Percentiles rank a stretch among this genome's conserved stretches.
Conservation (phyloP, 2,113 vertebrate genomes). For the Callorhinus ursinus region DNA sequence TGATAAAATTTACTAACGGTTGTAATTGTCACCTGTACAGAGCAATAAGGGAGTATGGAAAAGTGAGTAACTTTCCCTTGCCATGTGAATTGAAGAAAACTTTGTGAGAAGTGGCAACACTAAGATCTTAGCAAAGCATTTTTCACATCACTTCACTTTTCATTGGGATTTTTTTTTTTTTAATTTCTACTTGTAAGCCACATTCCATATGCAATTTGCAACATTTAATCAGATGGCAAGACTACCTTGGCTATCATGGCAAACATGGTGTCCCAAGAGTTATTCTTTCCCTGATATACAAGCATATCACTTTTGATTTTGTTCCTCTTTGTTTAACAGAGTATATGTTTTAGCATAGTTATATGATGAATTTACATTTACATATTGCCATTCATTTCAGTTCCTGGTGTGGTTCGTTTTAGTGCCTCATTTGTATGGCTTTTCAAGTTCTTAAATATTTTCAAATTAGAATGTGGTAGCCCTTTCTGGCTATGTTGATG, state of each 20-base stretch:
- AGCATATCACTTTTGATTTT: not conserved
- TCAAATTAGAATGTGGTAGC: not conserved
- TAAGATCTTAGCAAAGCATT: not conserved
- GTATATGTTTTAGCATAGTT: not conserved
- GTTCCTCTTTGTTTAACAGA: not conserved
- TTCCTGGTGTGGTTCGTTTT: not conserved
- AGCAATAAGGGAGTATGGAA: not conserved
- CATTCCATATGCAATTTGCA: not conserved
- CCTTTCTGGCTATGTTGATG: not conserved
- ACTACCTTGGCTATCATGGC: not conserved
- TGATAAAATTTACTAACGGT: not conserved
- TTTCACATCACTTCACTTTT: not conserved
- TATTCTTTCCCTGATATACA: not conserved
- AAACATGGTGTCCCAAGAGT: not conserved
- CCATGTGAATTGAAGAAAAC: not conserved
- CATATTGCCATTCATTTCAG: not conserved
- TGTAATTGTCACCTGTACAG: not conserved
- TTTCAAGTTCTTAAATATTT: not conserved
- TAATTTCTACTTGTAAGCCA: not conserved
- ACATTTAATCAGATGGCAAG: not conserved
- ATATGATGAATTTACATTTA: not conserved
- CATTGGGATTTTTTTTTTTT: not conserved
- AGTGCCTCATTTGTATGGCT: not conserved
- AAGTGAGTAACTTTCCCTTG: not conserved
- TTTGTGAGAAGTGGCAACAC: not conserved